phyloP scores from a whole-genome alignment of 2,797 vertebrate genomes.

The Gallirallus australis region DNA sequence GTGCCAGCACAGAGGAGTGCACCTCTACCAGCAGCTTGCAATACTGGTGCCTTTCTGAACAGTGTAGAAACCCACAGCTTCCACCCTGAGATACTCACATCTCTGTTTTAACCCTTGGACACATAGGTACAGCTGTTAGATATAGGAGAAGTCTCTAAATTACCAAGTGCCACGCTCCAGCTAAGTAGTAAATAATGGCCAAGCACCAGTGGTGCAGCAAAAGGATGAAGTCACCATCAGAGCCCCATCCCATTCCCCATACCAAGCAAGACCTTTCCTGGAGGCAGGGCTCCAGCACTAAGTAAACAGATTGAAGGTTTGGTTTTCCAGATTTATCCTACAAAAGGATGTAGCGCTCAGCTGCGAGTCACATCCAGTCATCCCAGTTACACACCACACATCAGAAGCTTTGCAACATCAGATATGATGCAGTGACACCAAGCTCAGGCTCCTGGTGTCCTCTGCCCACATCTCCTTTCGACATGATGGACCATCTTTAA shows the following conservation, averaged over 20 bases:
- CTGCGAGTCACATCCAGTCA: neutral
- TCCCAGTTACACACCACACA: neutral
- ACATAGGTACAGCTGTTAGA: neutral
- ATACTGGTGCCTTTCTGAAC: neutral
- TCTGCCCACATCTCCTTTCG: neutral
- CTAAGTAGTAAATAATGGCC: no score
- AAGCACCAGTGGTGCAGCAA: neutral
- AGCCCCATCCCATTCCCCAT: neutral
- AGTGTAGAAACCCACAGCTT: neutral
- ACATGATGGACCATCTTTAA: neutral
- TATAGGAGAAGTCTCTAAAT: neutral
- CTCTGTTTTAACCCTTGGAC: neutral
- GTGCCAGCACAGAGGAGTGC: fast-evolving
- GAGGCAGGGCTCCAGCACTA: neutral
- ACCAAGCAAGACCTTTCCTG: neutral
- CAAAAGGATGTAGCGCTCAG: neutral
- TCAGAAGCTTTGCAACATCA: neutral
- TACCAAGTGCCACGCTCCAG: neutral
- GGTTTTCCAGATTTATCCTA: neutral
- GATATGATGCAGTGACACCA: neutral
- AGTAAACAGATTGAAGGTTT: neutral
- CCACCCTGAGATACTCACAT: neutral
- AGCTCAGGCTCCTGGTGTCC: neutral
- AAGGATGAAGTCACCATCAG: neutral
- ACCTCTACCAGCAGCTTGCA: fast-evolving